Conservation (phyloP, 2,888 invertebrate species). For the Hylaea fasciaria region DNA sequence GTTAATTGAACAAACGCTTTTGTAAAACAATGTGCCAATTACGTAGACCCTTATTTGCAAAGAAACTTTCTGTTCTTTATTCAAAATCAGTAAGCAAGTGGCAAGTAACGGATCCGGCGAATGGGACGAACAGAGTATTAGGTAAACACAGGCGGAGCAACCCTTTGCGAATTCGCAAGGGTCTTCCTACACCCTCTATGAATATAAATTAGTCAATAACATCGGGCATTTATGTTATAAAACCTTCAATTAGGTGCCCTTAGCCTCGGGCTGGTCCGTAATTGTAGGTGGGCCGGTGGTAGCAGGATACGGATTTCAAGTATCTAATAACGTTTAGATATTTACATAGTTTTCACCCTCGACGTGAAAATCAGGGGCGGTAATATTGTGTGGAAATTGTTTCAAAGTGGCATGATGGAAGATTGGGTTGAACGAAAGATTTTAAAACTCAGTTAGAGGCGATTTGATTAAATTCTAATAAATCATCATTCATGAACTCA, state of each 20-base stretch:
- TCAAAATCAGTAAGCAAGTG: conserved; percentile 29
- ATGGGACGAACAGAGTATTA: conserved; percentile 48
- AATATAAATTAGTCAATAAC: conserved; percentile 54
- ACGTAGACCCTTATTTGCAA: conserved; percentile 4
- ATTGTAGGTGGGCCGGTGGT: conserved; percentile 36
- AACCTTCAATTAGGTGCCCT: conserved; percentile 45
- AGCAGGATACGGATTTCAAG: conserved; percentile 28
- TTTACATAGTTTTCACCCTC: conserved; percentile 32
- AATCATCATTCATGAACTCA: no score
- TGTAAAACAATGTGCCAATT: conserved; percentile 7
- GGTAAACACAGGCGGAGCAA: conserved; percentile 46
- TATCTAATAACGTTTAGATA: conserved; percentile 30
- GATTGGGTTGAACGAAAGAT: neutral
- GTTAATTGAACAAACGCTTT: conserved; percentile 4
- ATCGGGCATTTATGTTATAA: conserved; percentile 50
- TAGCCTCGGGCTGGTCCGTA: conserved; percentile 37
- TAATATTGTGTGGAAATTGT: conserved; percentile 8
- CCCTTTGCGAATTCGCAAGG: conserved; percentile 46
- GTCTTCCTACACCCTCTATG: conserved; percentile 50
- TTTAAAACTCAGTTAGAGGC: no score
- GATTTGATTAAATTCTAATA: no score
- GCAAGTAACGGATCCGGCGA: conserved; percentile 28
- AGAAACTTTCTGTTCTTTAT: conserved; percentile 6
- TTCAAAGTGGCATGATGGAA: neutral
- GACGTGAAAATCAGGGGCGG: conserved; percentile 19